A percentile compares a stretch with the other conserved stretches of the same genome.
phyloP scores from a whole-genome alignment of 37 sponge, comb jelly and placozoan species.

The Ephydatia muelleri region DNA sequence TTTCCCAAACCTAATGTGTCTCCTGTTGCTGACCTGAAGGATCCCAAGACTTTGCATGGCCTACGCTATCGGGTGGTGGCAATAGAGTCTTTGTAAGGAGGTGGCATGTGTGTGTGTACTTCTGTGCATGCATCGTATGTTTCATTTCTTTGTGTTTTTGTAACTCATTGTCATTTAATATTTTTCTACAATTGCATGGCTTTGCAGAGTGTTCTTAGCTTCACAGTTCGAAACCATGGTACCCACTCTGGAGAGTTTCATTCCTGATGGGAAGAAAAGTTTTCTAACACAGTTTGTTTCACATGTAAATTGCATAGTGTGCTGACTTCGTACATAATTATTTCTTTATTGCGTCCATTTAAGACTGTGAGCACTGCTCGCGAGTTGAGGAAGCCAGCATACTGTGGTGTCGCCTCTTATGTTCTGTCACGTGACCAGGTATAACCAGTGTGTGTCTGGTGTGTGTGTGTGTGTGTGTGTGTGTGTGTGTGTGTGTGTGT shows the following conservation, averaged over 20 bases:
- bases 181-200: no score
- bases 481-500: not conserved
- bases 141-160: not conserved
- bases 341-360: conserved; percentile 58
- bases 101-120: not conserved
- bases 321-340: not conserved
- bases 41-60: conserved; percentile 65
- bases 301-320: conserved; percentile 58
- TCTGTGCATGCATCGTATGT: not conserved
- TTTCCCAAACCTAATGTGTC: conserved; percentile 60
- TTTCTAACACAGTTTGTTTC: conserved; percentile 87
- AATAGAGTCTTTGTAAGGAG: conserved; percentile 87
- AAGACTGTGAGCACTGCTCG: conserved; percentile 78
- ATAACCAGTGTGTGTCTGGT: not conserved
- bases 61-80: conserved; percentile 77
- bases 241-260: conserved; percentile 64
- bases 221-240: conserved; percentile 76
- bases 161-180: no score
- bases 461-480: not conserved
- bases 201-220: conserved; percentile 84
- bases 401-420: conserved; percentile 57
- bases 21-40: conserved; percentile 28
- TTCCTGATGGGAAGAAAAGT: conserved; percentile 76
- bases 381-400: conserved; percentile 80
- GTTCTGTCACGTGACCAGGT: conserved; percentile 61